Evolutionary conservation across 2,888 invertebrate genomes (phyloP).

Genomic region (Altica lythri): DNA sequence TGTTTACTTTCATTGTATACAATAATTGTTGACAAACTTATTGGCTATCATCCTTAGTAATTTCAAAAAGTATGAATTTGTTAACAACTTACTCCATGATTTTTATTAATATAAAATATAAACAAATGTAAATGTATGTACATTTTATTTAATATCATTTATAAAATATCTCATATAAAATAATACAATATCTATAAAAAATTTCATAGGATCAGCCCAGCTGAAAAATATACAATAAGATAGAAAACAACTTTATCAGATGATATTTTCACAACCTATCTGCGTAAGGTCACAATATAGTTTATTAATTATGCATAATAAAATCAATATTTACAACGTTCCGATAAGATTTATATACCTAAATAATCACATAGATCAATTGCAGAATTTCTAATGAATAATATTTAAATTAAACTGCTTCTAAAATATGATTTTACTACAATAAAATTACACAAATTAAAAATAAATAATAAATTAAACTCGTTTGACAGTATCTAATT

Average conservation of each 20-base stretch:
- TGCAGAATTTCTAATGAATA: conserved; percentile 29
- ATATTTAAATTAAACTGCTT: conserved; percentile 14
- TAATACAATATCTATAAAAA: conserved; percentile 51
- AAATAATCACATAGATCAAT: conserved; percentile 41
- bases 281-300: conserved; percentile 43
- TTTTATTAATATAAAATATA: too few relatives aligned
- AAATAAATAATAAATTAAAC: conserved; percentile 40
- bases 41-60: too few relatives aligned
- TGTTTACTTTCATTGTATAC: too few relatives aligned
- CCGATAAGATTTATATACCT: conserved; percentile 15
- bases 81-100: too few relatives aligned
- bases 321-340: conserved; percentile 26
- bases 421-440: conserved; percentile 13
- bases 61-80: too few relatives aligned
- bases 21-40: too few relatives aligned
- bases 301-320: conserved; percentile 19
- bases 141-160: conserved; percentile 49
- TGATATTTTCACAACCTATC: conserved; percentile 45
- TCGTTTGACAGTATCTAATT: conserved; percentile 32
- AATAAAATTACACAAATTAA: conserved; percentile 29
- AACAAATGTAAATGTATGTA: conserved; percentile 4
- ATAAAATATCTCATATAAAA: conserved; percentile 52
- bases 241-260: conserved; percentile 38
- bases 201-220: conserved; percentile 37
- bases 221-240: conserved; percentile 38